Evolutionary conservation across 2,888 invertebrate species (phyloP).

Genomic region (Mythimna albipuncta): DNA sequence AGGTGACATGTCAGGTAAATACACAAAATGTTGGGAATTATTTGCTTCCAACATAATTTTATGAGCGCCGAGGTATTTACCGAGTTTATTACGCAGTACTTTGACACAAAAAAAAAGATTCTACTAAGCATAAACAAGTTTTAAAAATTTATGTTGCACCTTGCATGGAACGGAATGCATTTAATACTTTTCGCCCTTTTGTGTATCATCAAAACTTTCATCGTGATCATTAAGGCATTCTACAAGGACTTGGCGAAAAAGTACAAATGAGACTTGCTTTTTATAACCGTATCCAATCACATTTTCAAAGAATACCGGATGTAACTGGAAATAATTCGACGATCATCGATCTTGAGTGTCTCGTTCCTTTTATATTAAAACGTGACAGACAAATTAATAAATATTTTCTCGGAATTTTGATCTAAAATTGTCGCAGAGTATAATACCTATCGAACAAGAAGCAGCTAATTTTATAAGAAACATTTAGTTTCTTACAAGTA

Average conservation of each 20-base stretch:
- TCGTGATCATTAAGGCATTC: slow-evolving; percentile 18
- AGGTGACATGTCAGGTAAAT: slow-evolving; percentile 41
- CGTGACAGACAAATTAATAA: slow-evolving; percentile 18
- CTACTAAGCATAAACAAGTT: background rate
- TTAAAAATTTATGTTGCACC: slow-evolving; percentile 7
- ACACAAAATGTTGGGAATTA: slow-evolving; percentile 29
- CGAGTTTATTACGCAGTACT: slow-evolving; percentile 24
- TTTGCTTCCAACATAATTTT: slow-evolving; percentile 46
- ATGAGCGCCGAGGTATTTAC: slow-evolving; percentile 35
- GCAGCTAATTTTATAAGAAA: slow-evolving; percentile 19
- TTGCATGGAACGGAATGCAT: background rate
- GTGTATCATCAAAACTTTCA: slow-evolving; percentile 4
- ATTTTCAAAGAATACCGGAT: slow-evolving; percentile 23
- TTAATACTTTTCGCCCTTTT: background rate
- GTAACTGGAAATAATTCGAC: slow-evolving; percentile 30
- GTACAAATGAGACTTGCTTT: slow-evolving; percentile 30
- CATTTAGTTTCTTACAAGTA: slow-evolving; percentile 4
- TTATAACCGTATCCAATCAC: slow-evolving; percentile 19
- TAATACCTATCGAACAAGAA: slow-evolving; percentile 13
- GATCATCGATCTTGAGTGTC: slow-evolving; percentile 24
- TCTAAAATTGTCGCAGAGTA: slow-evolving; percentile 6
- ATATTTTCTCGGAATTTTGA: slow-evolving; percentile 12
- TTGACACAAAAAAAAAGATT: slow-evolving; percentile 28
- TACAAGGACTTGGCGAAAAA: slow-evolving; percentile 14
- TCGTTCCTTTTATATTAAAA: slow-evolving; percentile 16